Evolutionary conservation across 2,113 vertebrate genomes (phyloP).

Genomic region (Nettapus auritus): DNA sequence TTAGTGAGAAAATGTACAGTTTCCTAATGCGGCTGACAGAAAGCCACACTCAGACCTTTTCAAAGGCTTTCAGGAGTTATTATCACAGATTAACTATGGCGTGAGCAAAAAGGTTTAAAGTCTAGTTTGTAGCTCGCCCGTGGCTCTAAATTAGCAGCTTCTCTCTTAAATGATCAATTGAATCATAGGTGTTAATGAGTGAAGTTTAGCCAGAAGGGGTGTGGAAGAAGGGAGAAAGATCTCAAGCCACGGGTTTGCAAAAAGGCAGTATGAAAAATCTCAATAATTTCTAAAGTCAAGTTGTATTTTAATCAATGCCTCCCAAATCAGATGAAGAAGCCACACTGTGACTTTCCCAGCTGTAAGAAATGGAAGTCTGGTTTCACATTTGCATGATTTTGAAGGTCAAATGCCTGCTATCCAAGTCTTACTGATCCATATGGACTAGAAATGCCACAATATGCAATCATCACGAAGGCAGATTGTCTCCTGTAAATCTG

Average conservation of each 20-base stretch:
- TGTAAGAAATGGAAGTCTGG: slow-evolving; percentile 81
- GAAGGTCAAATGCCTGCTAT: slow-evolving; percentile 87
- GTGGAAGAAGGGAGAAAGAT: slow-evolving; percentile 21
- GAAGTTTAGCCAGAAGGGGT: slow-evolving; percentile 75
- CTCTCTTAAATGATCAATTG: slow-evolving; percentile 77
- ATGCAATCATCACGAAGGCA: slow-evolving; percentile 86
- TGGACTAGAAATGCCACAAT: slow-evolving; percentile 90
- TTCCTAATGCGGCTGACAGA: slow-evolving; percentile 76
- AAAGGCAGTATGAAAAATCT: slow-evolving; percentile 53
- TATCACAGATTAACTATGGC: slow-evolving; percentile 74
- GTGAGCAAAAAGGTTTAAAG: slow-evolving; percentile 78
- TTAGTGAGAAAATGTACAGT: slow-evolving; percentile 73
- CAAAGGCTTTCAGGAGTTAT: slow-evolving; percentile 78
- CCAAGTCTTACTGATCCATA: slow-evolving; percentile 86
- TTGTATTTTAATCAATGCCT: slow-evolving; percentile 80
- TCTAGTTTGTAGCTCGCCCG: slow-evolving; percentile 71
- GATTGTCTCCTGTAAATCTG: slow-evolving; percentile 87
- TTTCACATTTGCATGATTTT: slow-evolving; percentile 84
- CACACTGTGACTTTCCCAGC: slow-evolving; percentile 75
- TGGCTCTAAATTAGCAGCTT: slow-evolving; percentile 79
- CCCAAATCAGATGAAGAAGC: slow-evolving; percentile 71
- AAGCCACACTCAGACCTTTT: slow-evolving; percentile 79
- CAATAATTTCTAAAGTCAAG: slow-evolving; percentile 72
- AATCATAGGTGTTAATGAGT: slow-evolving; percentile 79
- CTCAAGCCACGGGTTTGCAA: slow-evolving; percentile 15